phyloP scores from a whole-genome alignment of 2,888 invertebrate genomes.

The Agapostemon virescens region DNA sequence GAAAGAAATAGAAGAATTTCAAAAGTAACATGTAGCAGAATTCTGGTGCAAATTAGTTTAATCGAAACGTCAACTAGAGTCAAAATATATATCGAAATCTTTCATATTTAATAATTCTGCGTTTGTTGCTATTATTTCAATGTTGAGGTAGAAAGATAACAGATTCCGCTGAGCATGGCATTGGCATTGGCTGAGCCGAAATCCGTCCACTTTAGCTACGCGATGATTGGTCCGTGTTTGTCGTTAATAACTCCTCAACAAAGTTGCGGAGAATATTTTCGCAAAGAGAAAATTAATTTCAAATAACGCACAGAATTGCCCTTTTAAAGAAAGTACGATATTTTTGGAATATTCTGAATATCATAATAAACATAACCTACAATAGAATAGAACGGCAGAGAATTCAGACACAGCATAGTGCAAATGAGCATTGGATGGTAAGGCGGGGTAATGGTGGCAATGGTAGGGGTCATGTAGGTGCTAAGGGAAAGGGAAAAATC shows the following conservation, averaged over 20 bases:
- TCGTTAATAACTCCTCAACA: neutral
- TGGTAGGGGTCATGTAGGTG: neutral
- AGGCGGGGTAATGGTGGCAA: neutral
- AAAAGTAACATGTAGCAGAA: too few species aligned
- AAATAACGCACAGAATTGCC: neutral
- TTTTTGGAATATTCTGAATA: too few species aligned
- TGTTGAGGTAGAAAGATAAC: too few species aligned
- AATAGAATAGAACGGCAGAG: neutral
- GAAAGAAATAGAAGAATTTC: too few species aligned
- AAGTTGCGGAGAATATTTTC: neutral
- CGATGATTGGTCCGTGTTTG: neutral
- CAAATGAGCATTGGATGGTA: slow-evolving; percentile 1
- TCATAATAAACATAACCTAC: neutral
- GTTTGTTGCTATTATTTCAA: too few species aligned
- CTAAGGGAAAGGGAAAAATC: slow-evolving; percentile 5
- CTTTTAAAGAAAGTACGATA: neutral
- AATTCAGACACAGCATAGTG: neutral
- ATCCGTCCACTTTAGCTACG: neutral
- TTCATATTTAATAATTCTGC: too few species aligned
- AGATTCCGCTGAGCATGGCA: too few species aligned
- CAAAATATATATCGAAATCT: too few species aligned
- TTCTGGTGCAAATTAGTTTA: too few species aligned
- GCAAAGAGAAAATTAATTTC: neutral
- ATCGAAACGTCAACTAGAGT: too few species aligned
- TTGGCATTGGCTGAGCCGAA: neutral